Evolutionary conservation across 2,797 vertebrate genomes (phyloP).

Genomic region (Coilia nasus): DNA sequence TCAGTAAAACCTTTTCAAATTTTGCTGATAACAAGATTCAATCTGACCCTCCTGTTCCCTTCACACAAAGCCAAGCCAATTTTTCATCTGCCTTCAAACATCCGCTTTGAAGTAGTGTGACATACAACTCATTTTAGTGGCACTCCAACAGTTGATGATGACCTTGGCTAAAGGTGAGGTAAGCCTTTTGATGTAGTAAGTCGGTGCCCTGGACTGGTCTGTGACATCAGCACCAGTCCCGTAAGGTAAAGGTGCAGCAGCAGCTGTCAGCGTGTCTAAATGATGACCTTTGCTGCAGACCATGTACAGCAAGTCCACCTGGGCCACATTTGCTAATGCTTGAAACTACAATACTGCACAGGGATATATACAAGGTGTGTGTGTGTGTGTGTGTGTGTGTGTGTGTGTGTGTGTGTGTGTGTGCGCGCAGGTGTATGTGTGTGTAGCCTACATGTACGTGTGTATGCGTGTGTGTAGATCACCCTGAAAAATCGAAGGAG

Average conservation of each 20-base stretch:
- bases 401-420: conserved; percentile 3
- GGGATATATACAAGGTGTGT: too few relatives aligned
- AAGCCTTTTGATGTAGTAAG: neutral
- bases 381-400: neutral
- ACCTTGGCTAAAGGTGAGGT: neutral
- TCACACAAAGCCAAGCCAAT: neutral
- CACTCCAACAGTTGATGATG: neutral
- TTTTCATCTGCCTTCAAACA: neutral
- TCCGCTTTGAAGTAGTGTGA: neutral
- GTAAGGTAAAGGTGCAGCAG: neutral
- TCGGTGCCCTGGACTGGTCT: neutral
- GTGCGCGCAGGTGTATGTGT: neutral
- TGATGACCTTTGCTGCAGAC: too few relatives aligned
- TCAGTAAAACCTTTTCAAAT: neutral
- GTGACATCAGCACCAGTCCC: neutral
- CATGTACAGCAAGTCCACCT: too few relatives aligned
- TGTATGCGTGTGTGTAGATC: too few relatives aligned
- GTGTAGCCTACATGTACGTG: too few relatives aligned
- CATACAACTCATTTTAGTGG: neutral
- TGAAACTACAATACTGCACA: too few relatives aligned
- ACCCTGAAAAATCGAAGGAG: too few relatives aligned
- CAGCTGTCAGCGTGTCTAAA: too few relatives aligned
- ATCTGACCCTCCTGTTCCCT: neutral
- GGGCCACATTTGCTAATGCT: too few relatives aligned
- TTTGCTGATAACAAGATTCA: neutral